Base-by-base conservation (phyloP, 1,140 invertebrate genomes). In the Ostrea denselamellosa region DNA sequence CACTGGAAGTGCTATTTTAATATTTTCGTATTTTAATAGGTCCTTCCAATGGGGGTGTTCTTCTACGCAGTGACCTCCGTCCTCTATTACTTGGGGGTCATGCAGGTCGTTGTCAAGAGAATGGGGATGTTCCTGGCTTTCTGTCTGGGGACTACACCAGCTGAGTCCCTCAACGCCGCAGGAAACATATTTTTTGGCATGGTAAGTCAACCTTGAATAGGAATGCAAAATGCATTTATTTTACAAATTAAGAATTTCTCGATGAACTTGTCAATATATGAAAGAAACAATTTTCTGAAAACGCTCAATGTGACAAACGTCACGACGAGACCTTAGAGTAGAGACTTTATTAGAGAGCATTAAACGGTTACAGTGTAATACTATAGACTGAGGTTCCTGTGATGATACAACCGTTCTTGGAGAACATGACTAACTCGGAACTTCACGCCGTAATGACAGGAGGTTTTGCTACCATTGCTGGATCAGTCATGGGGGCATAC, bases 401-500 rank as follows among this genome's bases (percentile, higher is more conserved):
- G 34, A 91, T 95, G 89, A 92, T 95, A 10, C 88, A 91, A n/a
- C 94, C 94, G 8, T 94, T 94, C 83, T 86, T 95, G 0, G 53
- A 87, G 12, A 90, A 93, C n/a, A 93, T 95, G 92, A 95, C 94
- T 17, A 91, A 90, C 22, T 95, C 94, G 0, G 94, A 95, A 85
- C 85, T 95, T 7, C 94, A 94, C 88, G 94, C 94, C 2, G 92
- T 94, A 4, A 92, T 94, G 91, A 94, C 93, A 0, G 94, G 93
- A 83, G 94, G 94, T 3, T 95, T 95, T 90, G 93, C 94, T 22
- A 94, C 94, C 2, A 93, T 95, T n/a, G 93, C 94, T 51, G 94
- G 94, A 9, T 88, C 89, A 85, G 92, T 94, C 3, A 85, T 94
- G 81, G 93, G 90, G 9, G 92, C 92, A 8, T 94, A 92, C 86